Percentiles rank a stretch among this genome's conserved stretches.
Conservation (phyloP, 35 echinoderm and acorn worm species). For the Strongylocentrotus purpuratus region DNA sequence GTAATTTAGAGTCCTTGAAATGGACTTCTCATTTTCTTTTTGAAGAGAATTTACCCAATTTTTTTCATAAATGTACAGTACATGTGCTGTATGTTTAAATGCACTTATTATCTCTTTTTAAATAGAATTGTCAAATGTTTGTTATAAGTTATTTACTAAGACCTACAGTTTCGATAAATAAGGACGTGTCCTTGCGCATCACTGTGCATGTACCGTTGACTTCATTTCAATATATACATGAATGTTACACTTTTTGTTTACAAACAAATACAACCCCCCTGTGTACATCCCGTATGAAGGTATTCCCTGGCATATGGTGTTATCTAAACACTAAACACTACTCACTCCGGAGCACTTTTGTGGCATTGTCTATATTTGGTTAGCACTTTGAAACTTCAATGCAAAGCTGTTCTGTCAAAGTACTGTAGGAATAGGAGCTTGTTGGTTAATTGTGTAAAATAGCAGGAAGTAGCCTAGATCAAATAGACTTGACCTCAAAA, state of each 20-base stretch:
- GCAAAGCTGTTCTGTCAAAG: neutral
- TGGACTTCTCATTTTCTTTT: no score
- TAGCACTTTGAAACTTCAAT: neutral
- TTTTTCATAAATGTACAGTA: no score
- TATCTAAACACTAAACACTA: neutral
- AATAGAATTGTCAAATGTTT: no score
- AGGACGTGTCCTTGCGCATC: no score
- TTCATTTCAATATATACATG: neutral
- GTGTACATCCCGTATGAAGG: no score
- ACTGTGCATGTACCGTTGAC: no score
- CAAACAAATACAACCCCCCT: neutral
- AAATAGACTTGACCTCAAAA: conserved; percentile 11
- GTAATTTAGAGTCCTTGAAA: no score
- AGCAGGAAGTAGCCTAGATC: neutral
- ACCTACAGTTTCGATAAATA: no score
- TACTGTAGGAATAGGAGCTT: neutral
- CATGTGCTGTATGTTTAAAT: no score
- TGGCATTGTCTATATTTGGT: neutral
- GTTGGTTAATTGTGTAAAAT: conserved; percentile 3
- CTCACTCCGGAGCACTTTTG: neutral
- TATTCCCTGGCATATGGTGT: neutral
- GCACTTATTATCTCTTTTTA: no score
- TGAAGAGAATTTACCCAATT: no score
- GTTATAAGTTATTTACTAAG: no score
- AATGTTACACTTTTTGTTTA: neutral